A percentile compares a stretch with the other conserved stretches of the same genome.
These are phyloP conservation scores for Pantala flavescens DNA, from an alignment of 1,140 invertebrate genomes.

Conservation along the genomic window DNA sequence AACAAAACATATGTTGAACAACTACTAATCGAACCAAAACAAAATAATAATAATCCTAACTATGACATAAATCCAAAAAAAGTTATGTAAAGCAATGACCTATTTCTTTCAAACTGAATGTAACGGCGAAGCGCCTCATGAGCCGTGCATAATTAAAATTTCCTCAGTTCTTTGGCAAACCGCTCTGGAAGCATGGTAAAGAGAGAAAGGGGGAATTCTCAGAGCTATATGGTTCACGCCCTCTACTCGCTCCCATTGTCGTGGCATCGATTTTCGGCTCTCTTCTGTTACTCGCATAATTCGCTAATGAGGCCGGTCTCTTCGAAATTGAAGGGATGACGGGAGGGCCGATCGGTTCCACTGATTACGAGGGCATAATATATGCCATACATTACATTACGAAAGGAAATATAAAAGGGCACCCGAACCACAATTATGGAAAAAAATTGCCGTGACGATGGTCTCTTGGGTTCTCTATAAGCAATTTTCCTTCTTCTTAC, in stretches of 20 bases:
- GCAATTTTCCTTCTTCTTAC: neutral
- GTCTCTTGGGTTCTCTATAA: neutral
- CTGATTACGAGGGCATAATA: neutral
- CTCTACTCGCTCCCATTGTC: neutral
- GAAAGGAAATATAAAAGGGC: neutral
- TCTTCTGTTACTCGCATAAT: neutral
- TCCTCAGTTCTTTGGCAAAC: too few relatives aligned
- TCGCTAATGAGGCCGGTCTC: neutral
- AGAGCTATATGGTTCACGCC: too few relatives aligned
- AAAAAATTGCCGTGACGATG: neutral
- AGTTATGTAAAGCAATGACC: too few relatives aligned
- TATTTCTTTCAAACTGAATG: too few relatives aligned
- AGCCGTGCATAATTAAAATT: too few relatives aligned
- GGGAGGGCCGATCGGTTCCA: neutral
- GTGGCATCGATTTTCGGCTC: neutral
- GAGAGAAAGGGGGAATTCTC: too few relatives aligned
- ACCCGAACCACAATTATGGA: neutral
- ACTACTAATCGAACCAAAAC: too few relatives aligned
- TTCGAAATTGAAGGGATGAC: neutral
- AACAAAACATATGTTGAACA: too few relatives aligned
- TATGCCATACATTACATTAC: neutral
- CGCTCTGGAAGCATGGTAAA: too few relatives aligned
- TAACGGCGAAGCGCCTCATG: too few relatives aligned
- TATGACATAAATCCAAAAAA: too few relatives aligned
- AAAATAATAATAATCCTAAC: too few relatives aligned